Evolutionary conservation across 2,888 invertebrate genomes (phyloP), one percentile per base, ranked within the genome.

Genomic region (Leptinotarsa peninsularis): DNA sequence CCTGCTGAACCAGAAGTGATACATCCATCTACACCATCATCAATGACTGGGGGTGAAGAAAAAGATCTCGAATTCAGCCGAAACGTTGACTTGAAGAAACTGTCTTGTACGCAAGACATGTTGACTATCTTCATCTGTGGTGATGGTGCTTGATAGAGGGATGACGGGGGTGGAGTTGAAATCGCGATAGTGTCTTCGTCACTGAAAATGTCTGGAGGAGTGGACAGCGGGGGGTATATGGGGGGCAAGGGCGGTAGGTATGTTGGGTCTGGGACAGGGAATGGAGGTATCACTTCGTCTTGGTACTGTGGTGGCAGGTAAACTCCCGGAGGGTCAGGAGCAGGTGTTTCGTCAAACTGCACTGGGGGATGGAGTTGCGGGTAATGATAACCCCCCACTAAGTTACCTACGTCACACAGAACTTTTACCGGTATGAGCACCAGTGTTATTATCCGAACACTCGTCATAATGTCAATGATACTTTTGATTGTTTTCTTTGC

Each of bases 31-130:
- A 81, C 66, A 89, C 84, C 58, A 84, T 87, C 18, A 87, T 90
- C 50, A 73, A 78, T 15, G 81, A 83, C 54, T n/a, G 63, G 63
- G 88, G 80, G 54, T 85, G 86, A 60, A 72, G 78, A 18, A 14
- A 63, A 54, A 18, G 66, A 33, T 49, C 67, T 49, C 33, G 72
- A 69, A 3, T 73, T 71, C 63, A 81, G 49, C n/a, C 60, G 75
- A 23, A 83, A 77, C 14, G 66, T 87, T 33, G 89, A 82, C 56
- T 86, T 88, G 21, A 91, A 84, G 1, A 87, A 84, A 0, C 88
- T 85, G 70, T 87, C 85, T 70, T 85, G 79, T 17, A 77, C 74
- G 76, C 88, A 88, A 33, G 86, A 86, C 87, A 88, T 87, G 77
- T 88, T 87, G 13, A 85, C 77, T 4, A 88, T 82, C 72, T 81